These are phyloP conservation scores for Cenopis cana DNA, from an alignment of 2,888 invertebrate genomes.

Conservation along the genomic window DNA sequence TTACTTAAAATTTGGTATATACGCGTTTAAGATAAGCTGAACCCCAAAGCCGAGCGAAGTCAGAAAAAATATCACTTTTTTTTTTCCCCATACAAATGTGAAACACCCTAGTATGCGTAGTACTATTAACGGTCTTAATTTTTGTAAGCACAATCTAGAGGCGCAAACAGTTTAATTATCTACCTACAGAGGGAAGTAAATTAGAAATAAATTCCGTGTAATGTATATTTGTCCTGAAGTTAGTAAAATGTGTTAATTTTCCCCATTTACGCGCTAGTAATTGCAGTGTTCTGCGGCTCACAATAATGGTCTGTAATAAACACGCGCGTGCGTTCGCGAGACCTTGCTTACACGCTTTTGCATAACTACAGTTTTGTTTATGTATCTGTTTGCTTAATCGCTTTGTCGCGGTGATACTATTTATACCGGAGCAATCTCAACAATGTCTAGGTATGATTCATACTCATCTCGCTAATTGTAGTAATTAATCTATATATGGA, in stretches of 20 bases:
- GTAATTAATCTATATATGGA: conserved; percentile 43
- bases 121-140: background rate
- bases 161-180: background rate
- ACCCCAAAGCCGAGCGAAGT: too few species aligned
- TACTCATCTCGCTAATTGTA: conserved; percentile 50
- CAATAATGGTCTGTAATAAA: conserved; percentile 64
- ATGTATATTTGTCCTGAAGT: conserved; percentile 29
- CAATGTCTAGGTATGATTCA: conserved; percentile 59
- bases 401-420: conserved; percentile 63
- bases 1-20: too few species aligned
- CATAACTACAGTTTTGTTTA: conserved; percentile 45
- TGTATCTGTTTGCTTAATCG: conserved; percentile 52
- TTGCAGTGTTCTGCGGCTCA: conserved; percentile 55
- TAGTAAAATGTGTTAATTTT: conserved; percentile 47
- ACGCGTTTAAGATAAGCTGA: too few species aligned
- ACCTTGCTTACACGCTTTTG: conserved; percentile 75
- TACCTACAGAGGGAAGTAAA: background rate
- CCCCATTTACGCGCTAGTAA: conserved; percentile 53
- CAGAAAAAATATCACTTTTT: too few species aligned
- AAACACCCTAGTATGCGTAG: too few species aligned
- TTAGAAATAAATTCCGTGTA: conserved; percentile 7
- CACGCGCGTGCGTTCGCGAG: conserved; percentile 62
- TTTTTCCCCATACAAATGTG: too few species aligned
- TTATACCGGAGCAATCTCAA: conserved; percentile 51
- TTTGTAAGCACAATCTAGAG: background rate